Evolutionary conservation across 2,888 invertebrate species (phyloP), one percentile per base, ranked within the genome.

Genomic region (Invenusta paracnida): DNA sequence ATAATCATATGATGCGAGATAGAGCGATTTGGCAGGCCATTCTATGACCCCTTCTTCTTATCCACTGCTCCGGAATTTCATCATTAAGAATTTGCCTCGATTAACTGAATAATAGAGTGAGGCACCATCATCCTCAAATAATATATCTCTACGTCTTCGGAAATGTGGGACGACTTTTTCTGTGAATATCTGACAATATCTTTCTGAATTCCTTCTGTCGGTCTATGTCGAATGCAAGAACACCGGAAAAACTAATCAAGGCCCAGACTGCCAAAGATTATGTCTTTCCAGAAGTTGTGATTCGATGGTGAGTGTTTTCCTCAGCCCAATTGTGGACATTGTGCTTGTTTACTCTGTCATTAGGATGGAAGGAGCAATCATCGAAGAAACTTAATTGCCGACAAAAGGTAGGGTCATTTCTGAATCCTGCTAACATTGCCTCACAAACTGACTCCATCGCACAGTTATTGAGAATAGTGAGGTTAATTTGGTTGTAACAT

Each of bases 21-120:
- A n/a, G n/a, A n/a, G 48, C 48, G 48, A 48, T 17, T 17, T 48
- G 48, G 48, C 48, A 48, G 48, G 48, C 48, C 48, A 48, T 11
- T 48, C 48, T 48, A 48, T 48, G 48, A 48, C 82, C 82, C n/a
- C 82, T 17, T 23, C 2, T 13, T 5, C 82, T 29, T 23, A 82
- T 82, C 82, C 82, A 11, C 82, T 82, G 82, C 11, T 82, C 5
- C 27, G 82, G 82, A 82, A 82, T 82, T 28, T 82, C n/a, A 11
- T 82, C 82, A 28, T 82, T 30, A 5, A 82, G 29, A 82, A 82
- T 82, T 82, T 30, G 82, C 28, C 82, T 11, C 48, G 73, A 73
- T 73, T 73, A 73, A 73, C 17, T 73, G 27, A 73, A 73, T 13
- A 73, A 73, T 73, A 23, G 73, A 23, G 27, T 73, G 17, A 73